phyloP scores from a whole-genome alignment of 2,797 vertebrate species.

The Brachyrhaphis roseni region DNA sequence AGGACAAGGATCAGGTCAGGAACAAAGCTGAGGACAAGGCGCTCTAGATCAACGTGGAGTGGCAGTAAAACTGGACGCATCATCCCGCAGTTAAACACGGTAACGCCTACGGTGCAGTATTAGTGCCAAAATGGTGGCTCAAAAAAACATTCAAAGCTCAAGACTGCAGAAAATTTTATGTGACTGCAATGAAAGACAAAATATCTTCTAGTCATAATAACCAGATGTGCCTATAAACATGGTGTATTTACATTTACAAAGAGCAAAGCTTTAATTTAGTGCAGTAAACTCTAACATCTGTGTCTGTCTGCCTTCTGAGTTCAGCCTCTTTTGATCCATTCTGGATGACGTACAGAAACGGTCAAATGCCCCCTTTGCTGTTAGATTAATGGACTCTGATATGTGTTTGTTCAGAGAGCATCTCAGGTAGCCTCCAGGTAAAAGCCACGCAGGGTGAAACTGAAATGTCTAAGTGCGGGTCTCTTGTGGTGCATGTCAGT shows the following conservation, averaged over 20 bases:
- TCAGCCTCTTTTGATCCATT: neutral
- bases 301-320: neutral
- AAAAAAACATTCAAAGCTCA: neutral
- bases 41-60: neutral
- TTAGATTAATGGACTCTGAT: slow-evolving; percentile 25
- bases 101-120: neutral
- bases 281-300: neutral
- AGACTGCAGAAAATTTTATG: neutral
- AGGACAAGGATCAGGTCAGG: neutral
- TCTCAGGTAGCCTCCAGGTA: neutral
- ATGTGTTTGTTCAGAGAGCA: slow-evolving; percentile 16
- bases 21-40: neutral
- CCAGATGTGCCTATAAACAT: neutral
- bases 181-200: neutral
- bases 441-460: slow-evolving; percentile 11
- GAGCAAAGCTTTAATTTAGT: neutral
- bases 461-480: slow-evolving; percentile 17
- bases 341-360: neutral
- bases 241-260: neutral
- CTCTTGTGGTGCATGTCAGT: slow-evolving; percentile 8
- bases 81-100: neutral
- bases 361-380: neutral
- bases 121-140: too few relatives aligned
- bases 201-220: too few relatives aligned
- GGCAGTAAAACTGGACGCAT: neutral